Base-by-base conservation (phyloP, 2,888 invertebrate species). In the Clepsis dumicolana region DNA sequence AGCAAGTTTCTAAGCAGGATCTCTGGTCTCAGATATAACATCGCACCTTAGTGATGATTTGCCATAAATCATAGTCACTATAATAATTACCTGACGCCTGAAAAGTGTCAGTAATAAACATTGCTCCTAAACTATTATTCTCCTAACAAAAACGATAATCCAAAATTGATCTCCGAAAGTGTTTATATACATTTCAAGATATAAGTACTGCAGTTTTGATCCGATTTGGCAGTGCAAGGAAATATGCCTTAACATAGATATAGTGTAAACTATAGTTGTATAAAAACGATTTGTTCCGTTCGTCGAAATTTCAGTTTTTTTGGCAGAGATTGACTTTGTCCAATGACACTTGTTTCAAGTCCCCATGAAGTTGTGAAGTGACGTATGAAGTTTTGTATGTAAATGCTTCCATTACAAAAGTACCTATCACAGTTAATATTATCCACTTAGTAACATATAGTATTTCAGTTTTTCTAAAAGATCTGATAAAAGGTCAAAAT, bases 331-430 rank as follows among this genome's bases (percentile, higher is more conserved):
- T 18, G 48, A 48, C 44, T 44, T 21, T 50, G 14, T 21, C 4
- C 21, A 24, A 50, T 10, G 21, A 54, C 12, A 18, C 7, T 18
- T 32, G n/a, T 10, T 18, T 21, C 27, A n/a, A 53, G 32, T 27
- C n/a, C n/a, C 14, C 4, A 25, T 53, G 7, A 59, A 56, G 14
- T 54, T 56, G 41, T 4, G n/a, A 25, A 25, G 35, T 54, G 54
- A 62, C 48, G 32, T 54, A 44, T 25, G 18, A 29, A 48, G 3
- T 25, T 56, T 14, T 48, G n/a, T 27, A 25, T 27, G 18, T 53
- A 48, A 38, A 41, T 52, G 44, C 67, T 67, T 67, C 67, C 67
- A 67, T 67, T 67, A 62, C 62, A 16, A 61, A 66, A 52, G 44
- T 66, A n/a, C n/a, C n/a, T n/a, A 63, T 57, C 67, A 66, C 66